phyloP scores from a whole-genome alignment of 2,797 vertebrate genomes.

The Phataginus tetradactyla region DNA sequence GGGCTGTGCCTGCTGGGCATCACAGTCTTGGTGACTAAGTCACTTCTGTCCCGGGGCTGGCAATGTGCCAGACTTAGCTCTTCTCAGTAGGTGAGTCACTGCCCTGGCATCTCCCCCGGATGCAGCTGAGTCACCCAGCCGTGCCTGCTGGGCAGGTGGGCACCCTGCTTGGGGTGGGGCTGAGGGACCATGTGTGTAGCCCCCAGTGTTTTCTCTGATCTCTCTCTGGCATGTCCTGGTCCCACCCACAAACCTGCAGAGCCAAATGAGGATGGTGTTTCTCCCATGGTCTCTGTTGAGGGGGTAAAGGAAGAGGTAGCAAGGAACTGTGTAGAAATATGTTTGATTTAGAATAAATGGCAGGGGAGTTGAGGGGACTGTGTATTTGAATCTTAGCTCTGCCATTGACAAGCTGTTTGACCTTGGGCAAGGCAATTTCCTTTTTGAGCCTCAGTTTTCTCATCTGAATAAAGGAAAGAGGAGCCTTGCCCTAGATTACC shows the following conservation, averaged over 20 bases:
- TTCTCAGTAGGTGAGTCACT: conserved; percentile 81
- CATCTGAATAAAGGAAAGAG: background rate
- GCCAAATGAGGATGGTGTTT: background rate
- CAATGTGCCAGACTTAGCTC: conserved; percentile 71
- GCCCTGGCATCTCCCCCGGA: conserved; percentile 80
- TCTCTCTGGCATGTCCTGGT: background rate
- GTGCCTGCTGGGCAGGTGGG: conserved; percentile 77
- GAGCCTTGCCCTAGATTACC: background rate
- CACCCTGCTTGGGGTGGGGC: conserved; percentile 43
- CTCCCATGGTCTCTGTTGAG: background rate
- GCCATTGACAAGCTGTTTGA: background rate
- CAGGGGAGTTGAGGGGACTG: background rate
- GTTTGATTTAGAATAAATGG: background rate
- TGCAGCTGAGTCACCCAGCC: conserved; percentile 78
- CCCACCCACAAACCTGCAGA: conserved; percentile 36
- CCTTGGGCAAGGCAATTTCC: background rate
- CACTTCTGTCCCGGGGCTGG: conserved; percentile 75
- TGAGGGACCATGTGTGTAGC: background rate
- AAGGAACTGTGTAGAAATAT: background rate
- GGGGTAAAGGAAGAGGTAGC: background rate
- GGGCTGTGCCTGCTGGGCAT: conserved; percentile 62
- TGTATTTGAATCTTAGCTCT: conserved; percentile 6
- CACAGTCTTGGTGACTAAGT: conserved; percentile 77
- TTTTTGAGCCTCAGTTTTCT: conserved; percentile 45
- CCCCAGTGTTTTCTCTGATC: conserved; percentile 43